These are phyloP conservation scores for Leptobrachium leishanense DNA, from an alignment of 2,113 vertebrate genomes.

Conservation along the genomic window DNA sequence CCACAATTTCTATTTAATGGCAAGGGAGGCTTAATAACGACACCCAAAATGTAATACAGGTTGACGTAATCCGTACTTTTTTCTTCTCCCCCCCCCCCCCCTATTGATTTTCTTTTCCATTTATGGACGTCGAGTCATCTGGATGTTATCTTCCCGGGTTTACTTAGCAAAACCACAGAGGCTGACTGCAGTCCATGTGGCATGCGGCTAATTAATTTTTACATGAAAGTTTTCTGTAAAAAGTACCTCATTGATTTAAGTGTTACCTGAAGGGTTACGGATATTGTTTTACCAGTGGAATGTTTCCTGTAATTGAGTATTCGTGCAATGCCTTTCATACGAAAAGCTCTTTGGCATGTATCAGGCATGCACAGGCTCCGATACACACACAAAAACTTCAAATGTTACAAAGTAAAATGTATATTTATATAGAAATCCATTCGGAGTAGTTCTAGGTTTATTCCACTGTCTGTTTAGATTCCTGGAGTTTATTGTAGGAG, in stretches of 20 bases:
- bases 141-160: slow-evolving; percentile 11
- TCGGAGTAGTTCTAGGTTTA: neutral
- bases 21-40: too few relatives aligned
- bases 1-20: too few relatives aligned
- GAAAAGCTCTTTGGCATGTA: slow-evolving; percentile 31
- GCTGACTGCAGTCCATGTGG: neutral
- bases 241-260: slow-evolving; percentile 5
- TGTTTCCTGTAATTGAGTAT: slow-evolving; percentile 18
- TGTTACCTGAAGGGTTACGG: slow-evolving; percentile 4
- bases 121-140: neutral
- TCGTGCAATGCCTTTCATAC: neutral
- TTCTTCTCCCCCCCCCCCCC: neutral
- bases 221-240: slow-evolving; percentile 2
- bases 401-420: neutral
- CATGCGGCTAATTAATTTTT: neutral
- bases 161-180: neutral
- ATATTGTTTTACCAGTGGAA: slow-evolving; percentile 16
- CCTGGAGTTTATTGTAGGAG: neutral
- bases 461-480: neutral
- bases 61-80: neutral
- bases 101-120: neutral
- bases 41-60: too few relatives aligned
- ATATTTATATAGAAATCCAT: neutral
- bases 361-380: neutral
- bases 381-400: neutral